These are phyloP conservation scores for Catalaphyllia jardinei DNA, from an alignment of 64 coral and sea anemone species.

Conservation along the genomic window DNA sequence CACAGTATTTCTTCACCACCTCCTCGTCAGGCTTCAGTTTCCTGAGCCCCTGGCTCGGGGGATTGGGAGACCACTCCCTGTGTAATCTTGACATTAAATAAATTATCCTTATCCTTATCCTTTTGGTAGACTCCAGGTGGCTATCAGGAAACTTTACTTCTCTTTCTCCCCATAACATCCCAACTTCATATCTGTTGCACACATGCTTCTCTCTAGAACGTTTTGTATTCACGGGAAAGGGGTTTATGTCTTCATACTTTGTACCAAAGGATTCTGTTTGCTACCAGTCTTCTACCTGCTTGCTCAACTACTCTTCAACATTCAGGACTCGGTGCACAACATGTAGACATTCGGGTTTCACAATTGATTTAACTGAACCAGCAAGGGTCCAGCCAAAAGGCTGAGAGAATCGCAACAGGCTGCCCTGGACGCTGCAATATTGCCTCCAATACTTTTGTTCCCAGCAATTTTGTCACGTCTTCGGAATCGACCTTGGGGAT, in stretches of 20 bases:
- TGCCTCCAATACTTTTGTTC: constrained; percentile 57
- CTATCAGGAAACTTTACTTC: constrained; percentile 24
- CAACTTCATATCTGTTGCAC: constrained; percentile 36
- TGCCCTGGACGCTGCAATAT: constrained; percentile 41
- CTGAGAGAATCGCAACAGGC: constrained; percentile 37
- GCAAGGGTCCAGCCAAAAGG: constrained; percentile 59
- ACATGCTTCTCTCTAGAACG: constrained; percentile 13
- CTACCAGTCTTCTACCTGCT: constrained; percentile 63
- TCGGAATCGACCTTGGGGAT: constrained; percentile 41
- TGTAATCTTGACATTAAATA: too few species aligned
- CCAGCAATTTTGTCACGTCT: constrained; percentile 51
- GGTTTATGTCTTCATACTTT: constrained; percentile 30
- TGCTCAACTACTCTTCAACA: constrained; percentile 9
- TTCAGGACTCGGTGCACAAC: constrained; percentile 40
- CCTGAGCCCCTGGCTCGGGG: too few species aligned
- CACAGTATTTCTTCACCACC: constrained; percentile 37
- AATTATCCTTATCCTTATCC: too few species aligned
- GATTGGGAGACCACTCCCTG: too few species aligned
- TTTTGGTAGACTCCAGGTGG: constrained; percentile 8
- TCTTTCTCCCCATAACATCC: constrained; percentile 31
- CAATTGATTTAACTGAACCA: constrained; percentile 33
- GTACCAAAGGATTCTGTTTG: constrained; percentile 43
- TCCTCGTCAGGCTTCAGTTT: constrained; percentile 19
- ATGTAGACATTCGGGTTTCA: constrained; percentile 25
- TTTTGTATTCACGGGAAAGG: constrained; percentile 43